A percentile compares a stretch with the other conserved stretches of the same genome.
These are phyloP conservation scores for Alcedo quadribrachys DNA, from an alignment of 2,797 vertebrate genomes.

Conservation along the genomic window DNA sequence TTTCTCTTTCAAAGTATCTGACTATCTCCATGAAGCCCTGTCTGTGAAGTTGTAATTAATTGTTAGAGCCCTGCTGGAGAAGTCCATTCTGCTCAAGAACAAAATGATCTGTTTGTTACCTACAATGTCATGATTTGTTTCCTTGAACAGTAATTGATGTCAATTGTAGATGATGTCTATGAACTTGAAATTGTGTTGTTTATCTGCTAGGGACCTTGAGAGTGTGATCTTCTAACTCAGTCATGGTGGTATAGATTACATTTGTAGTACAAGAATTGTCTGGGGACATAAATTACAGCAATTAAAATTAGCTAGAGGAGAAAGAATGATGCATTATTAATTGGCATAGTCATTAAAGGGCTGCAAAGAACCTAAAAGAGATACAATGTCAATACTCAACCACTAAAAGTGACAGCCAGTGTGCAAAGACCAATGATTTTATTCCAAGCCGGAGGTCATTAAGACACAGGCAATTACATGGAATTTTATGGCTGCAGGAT, in stretches of 20 bases:
- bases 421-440: not conserved
- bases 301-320: conserved; percentile 76
- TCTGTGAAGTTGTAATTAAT: conserved; percentile 9
- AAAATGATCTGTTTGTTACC: conserved; percentile 34
- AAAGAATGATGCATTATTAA: conserved; percentile 82
- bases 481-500: not conserved
- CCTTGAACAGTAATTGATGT: conserved; percentile 37
- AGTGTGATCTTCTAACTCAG: conserved; percentile 45
- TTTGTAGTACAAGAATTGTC: conserved; percentile 65
- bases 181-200: conserved; percentile 58
- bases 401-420: conserved; percentile 67
- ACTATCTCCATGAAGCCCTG: not conserved
- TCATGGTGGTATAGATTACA: conserved; percentile 67
- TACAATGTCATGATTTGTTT: conserved; percentile 23
- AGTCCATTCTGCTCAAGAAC: not conserved
- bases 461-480: not conserved
- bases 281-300: conserved; percentile 76
- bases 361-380: conserved; percentile 75
- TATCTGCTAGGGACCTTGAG: conserved; percentile 58
- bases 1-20: not conserved
- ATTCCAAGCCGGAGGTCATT: conserved; percentile 45
- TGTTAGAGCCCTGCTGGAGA: not conserved
- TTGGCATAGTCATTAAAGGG: conserved; percentile 82
- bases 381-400: conserved; percentile 81
- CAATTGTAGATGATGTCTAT: conserved; percentile 13